Evolutionary conservation across 2,888 invertebrate species (phyloP).

Genomic region (Epiblema foenella): DNA sequence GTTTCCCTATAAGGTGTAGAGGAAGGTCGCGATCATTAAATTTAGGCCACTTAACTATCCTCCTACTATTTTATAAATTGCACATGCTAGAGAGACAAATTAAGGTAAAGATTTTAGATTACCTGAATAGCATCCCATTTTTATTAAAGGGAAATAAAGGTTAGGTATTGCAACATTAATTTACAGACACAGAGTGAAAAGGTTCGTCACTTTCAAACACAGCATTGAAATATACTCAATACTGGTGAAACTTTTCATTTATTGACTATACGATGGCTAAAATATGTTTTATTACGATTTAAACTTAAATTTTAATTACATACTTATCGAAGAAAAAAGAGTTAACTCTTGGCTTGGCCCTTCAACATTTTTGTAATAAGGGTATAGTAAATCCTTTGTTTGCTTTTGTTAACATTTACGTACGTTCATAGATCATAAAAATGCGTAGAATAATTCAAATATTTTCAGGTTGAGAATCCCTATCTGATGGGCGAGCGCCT

Average conservation of each 20-base stretch:
- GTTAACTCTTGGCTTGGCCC: not conserved
- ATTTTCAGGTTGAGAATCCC: conserved; percentile 90
- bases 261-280: too few relatives aligned
- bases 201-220: too few relatives aligned
- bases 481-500: conserved; percentile 93
- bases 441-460: not conserved
- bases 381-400: not conserved
- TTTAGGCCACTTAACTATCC: not conserved
- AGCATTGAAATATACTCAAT: too few relatives aligned
- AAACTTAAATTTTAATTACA: too few relatives aligned
- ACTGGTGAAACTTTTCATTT: too few relatives aligned
- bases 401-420: not conserved
- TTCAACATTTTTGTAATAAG: not conserved
- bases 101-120: too few relatives aligned
- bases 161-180: too few relatives aligned
- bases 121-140: too few relatives aligned
- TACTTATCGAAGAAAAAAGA: not conserved
- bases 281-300: too few relatives aligned
- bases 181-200: too few relatives aligned
- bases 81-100: not conserved
- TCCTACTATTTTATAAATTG: not conserved
- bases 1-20: conserved; percentile 1
- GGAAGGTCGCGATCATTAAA: not conserved
- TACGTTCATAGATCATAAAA: not conserved
- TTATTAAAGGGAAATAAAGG: too few relatives aligned